A percentile compares a stretch with the other conserved stretches of the same genome.
phyloP scores from a whole-genome alignment of 2,888 invertebrate genomes.

The Axea sp. region DNA sequence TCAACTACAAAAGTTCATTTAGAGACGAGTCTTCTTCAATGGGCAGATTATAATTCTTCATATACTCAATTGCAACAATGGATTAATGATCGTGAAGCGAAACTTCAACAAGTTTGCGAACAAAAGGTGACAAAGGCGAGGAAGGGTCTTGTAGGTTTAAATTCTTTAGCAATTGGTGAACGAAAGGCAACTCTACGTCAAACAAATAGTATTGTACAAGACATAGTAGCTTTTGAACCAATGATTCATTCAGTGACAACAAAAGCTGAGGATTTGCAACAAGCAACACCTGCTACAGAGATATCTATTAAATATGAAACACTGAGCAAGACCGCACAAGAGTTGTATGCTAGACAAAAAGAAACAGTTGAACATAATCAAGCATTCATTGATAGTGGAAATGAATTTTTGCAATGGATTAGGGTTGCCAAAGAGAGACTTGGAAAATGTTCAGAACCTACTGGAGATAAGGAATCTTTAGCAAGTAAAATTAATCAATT shows the following conservation, averaged over 20 bases:
- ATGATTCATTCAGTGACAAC: constrained; percentile 97
- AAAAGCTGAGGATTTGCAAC: constrained; percentile 95
- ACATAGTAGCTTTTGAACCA: constrained; percentile 97
- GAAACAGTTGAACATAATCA: constrained; percentile 95
- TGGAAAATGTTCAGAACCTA: constrained; percentile 95
- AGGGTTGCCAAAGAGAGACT: constrained; percentile 93
- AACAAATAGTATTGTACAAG: constrained; percentile 96
- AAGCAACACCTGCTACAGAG: constrained; percentile 94
- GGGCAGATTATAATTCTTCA: constrained; percentile 97
- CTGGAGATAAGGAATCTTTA: constrained; percentile 93
- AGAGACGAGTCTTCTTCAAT: constrained; percentile 94
- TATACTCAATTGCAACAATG: constrained; percentile 95
- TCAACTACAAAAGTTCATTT: constrained; percentile 94
- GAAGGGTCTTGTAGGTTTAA: constrained; percentile 88
- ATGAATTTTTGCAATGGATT: constrained; percentile 95
- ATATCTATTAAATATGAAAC: constrained; percentile 95
- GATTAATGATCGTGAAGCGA: constrained; percentile 95
- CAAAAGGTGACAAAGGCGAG: constrained; percentile 90
- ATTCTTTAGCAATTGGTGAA: constrained; percentile 90
- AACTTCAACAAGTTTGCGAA: constrained; percentile 93
- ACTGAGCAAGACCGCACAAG: constrained; percentile 93
- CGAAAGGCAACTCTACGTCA: constrained; percentile 93
- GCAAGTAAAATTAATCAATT: constrained; percentile 92
- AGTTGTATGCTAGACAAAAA: constrained; percentile 92
- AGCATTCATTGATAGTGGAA: constrained; percentile 93